Percentiles rank a stretch among this genome's conserved stretches.
phyloP scores from a whole-genome alignment of 2,113 vertebrate species.

The Elanus axillaris region DNA sequence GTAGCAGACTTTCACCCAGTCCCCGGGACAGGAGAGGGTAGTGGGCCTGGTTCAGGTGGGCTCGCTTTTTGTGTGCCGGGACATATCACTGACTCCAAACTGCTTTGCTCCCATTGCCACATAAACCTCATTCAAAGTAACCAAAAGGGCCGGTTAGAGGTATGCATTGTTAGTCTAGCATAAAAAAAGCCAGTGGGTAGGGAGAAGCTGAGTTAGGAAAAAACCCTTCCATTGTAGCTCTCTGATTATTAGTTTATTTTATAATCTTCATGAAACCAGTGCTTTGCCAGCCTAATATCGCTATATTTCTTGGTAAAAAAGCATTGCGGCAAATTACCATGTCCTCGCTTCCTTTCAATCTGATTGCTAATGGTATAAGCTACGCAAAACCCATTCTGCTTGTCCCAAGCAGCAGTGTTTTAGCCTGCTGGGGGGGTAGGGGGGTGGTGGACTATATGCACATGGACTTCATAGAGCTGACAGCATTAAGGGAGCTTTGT shows the following conservation, averaged over 20 bases:
- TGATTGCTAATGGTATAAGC: not conserved
- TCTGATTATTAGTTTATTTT: not conserved
- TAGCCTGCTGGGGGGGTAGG: not conserved
- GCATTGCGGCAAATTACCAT: not conserved
- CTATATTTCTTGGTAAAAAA: not conserved
- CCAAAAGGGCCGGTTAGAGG: conserved; percentile 74
- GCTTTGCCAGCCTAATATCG: not conserved
- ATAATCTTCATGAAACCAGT: not conserved
- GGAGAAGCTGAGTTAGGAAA: conserved; percentile 14
- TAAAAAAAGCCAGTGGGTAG: not conserved
- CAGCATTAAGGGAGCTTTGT: not conserved
- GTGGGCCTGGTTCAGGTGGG: not conserved
- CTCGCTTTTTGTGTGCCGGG: not conserved
- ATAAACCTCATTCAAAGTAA: conserved; percentile 91
- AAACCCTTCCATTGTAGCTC: conserved; percentile 2
- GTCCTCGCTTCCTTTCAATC: not conserved
- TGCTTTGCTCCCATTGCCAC: conserved; percentile 78
- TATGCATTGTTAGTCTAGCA: conserved; percentile 36
- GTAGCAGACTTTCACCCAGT: not conserved
- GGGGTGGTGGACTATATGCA: not conserved
- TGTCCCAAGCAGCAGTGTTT: not conserved
- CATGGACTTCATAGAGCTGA: not conserved
- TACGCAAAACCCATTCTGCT: not conserved
- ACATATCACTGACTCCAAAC: conserved; percentile 78
- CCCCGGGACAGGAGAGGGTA: not conserved